Evolutionary conservation across 2,888 invertebrate species (phyloP).

Genomic region (Cremastinae sp.): DNA sequence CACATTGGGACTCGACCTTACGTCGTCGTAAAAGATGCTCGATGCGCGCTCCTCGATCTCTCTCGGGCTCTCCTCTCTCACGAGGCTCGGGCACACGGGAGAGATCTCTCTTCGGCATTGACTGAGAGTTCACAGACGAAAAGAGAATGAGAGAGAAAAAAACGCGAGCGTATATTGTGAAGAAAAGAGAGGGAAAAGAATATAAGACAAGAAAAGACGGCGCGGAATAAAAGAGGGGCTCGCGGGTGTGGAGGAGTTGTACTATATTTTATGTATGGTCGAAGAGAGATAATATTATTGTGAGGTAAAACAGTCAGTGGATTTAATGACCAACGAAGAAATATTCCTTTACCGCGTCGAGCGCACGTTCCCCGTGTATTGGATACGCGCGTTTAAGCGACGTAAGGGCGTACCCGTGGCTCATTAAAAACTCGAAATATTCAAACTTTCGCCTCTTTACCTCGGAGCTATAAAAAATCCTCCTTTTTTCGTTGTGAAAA

Average conservation of each 20-base stretch:
- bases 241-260: slow-evolving; percentile 27
- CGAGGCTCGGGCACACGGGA: neutral
- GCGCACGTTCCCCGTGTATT: neutral
- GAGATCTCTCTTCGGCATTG: slow-evolving; percentile 47
- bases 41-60: slow-evolving; percentile 26
- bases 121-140: slow-evolving; percentile 47
- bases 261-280: slow-evolving; percentile 44
- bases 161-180: neutral
- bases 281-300: slow-evolving; percentile 51
- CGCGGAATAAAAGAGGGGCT: slow-evolving; percentile 25
- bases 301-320: slow-evolving; percentile 45
- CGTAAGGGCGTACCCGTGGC: too few species aligned
- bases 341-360: slow-evolving; percentile 26
- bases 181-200: neutral
- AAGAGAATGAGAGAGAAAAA: slow-evolving; percentile 26
- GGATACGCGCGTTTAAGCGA: neutral
- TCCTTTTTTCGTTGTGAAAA: neutral
- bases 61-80: slow-evolving; percentile 17
- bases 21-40: slow-evolving; percentile 55
- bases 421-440: too few species aligned
- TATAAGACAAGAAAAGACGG: slow-evolving; percentile 18
- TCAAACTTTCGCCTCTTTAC: too few species aligned
- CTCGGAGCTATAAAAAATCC: too few species aligned
- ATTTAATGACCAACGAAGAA: slow-evolving; percentile 53
- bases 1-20: slow-evolving; percentile 48